A percentile compares a stretch with the other conserved stretches of the same genome.
phyloP scores from a whole-genome alignment of 2,113 vertebrate species.

The Trematomus loennbergii region DNA sequence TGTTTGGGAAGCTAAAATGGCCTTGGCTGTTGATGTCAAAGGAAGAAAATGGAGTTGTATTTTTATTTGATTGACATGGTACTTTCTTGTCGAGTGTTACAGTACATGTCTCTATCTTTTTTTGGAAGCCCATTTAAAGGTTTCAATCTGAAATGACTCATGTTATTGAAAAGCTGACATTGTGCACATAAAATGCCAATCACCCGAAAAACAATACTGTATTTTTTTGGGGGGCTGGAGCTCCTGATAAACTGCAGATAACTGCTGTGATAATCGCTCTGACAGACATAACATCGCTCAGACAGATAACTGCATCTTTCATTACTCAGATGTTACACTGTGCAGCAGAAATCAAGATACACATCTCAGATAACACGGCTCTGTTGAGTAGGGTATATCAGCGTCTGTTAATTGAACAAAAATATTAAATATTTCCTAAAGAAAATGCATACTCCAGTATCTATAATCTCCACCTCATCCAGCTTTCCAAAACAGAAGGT shows the following conservation, averaged over 20 bases:
- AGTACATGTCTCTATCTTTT: no score
- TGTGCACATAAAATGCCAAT: not conserved
- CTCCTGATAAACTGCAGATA: constrained; percentile 48
- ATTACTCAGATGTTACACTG: constrained; percentile 71
- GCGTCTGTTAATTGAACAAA: constrained; percentile 23
- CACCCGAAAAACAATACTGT: not conserved
- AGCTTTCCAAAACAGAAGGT: constrained; percentile 24
- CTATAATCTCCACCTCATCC: constrained; percentile 34
- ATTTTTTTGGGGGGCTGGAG: not conserved
- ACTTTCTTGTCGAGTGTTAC: not conserved
- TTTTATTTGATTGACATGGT: constrained; percentile 5
- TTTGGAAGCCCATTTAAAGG: no score
- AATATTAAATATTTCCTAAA: constrained; percentile 40
- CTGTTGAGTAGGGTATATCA: constrained; percentile 25
- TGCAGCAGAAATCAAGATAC: constrained; percentile 74
- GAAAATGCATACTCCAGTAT: constrained; percentile 46
- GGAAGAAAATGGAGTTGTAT: constrained; percentile 1
- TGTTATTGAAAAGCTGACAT: not conserved
- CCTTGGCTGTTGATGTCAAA: constrained; percentile 26
- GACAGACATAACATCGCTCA: constrained; percentile 58
- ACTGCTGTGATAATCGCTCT: constrained; percentile 53
- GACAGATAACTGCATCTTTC: constrained; percentile 79
- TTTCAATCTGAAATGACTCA: not conserved
- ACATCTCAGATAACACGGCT: constrained; percentile 72
- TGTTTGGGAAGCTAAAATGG: constrained; percentile 25